Evolutionary conservation across 2,888 invertebrate genomes (phyloP), one percentile per base, ranked within the genome.

Genomic region (Epistrophella euchroma): DNA sequence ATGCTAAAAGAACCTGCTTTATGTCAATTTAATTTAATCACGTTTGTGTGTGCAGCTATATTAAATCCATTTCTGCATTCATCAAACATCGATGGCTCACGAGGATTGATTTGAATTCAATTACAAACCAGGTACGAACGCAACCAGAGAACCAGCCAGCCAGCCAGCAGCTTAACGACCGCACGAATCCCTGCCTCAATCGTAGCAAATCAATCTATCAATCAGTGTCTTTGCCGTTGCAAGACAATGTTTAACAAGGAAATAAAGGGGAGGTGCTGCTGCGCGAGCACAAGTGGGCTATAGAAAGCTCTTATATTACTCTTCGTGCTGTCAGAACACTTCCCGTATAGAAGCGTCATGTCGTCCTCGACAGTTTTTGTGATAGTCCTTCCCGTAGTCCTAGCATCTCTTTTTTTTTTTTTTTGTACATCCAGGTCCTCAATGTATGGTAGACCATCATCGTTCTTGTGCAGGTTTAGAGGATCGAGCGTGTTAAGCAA

Each of bases 141-240:
- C 19, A 50, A 19, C 13, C n/a, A n/a, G 45, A 45, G 17, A 25
- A 35, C 35, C 32, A 50, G n/a, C 35, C 19, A 17, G 19, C 37
- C 35, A 35, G 66, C 35, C 55, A 79, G 17, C 9, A 47, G 22
- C 32, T 19, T 35, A 50, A 56, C 76, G 58, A 35, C 56, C 56
- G n/a, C n/a, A 68, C 76, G 74, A 40, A 58, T 75, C 40, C 37
- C 75, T 19, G 45, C 68, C 19, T 28, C 35, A 50, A 47, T 52
- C 73, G 52, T 47, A 32, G 60, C 62, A 73, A 73, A 81, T 68
- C 85, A 81, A 86, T 81, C 70, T 50, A 81, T 86, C 85, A 86
- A 81, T 86, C 85, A 81, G 60, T 80, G 85, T 81, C 81, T 62
- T 62, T 81, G 45, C 66, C 19, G 37, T 28, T 56, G 45, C 80